These are phyloP conservation scores for Thermophis baileyi DNA, from an alignment of 2,113 vertebrate species.

Conservation along the genomic window DNA sequence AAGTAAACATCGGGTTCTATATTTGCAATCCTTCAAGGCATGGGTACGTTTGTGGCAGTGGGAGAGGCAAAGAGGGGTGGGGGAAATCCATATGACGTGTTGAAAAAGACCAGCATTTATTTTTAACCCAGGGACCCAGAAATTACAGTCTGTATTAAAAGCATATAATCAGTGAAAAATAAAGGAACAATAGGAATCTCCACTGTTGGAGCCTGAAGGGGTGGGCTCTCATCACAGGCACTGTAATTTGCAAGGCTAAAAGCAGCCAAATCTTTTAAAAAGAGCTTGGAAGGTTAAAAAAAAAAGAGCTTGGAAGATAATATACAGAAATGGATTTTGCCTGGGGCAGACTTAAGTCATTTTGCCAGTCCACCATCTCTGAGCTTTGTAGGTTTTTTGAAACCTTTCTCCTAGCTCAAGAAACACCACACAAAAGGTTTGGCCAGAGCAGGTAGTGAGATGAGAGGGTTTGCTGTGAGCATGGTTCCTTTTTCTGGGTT, in stretches of 20 bases:
- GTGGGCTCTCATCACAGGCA: neutral
- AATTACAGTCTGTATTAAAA: constrained; percentile 1
- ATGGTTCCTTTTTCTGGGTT: neutral
- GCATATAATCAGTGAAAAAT: neutral
- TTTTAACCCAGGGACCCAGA: neutral
- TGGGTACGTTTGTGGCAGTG: neutral
- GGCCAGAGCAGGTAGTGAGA: neutral
- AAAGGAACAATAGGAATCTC: neutral
- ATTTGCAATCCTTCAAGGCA: constrained; percentile 17
- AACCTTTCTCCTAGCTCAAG: neutral
- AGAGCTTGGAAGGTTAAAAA: neutral
- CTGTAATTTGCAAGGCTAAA: neutral
- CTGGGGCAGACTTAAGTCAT: neutral
- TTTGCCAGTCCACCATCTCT: neutral
- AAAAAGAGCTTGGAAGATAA: neutral
- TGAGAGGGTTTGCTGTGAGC: too few species aligned
- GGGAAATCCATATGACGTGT: neutral
- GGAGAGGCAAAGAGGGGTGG: neutral
- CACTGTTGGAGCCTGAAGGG: neutral
- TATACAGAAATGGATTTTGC: neutral
- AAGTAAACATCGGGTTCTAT: constrained; percentile 12
- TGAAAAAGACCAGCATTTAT: neutral
- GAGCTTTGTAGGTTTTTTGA: neutral
- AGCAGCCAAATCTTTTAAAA: neutral
- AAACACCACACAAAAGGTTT: neutral